Conservation (phyloP, 2,113 vertebrate genomes). For the Ranitomeya variabilis region DNA sequence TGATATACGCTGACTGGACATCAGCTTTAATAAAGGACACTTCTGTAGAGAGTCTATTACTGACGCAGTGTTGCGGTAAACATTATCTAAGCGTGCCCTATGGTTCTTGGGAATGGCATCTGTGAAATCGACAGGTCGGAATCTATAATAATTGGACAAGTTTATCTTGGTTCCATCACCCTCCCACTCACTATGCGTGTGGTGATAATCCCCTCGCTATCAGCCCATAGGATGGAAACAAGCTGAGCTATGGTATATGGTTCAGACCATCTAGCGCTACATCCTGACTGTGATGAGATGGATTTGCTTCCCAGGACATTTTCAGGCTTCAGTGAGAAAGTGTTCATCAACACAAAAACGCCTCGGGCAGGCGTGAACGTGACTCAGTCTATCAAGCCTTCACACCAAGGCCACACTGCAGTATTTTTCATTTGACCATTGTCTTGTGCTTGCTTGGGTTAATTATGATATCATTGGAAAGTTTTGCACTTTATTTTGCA, state of each 20-base stretch:
- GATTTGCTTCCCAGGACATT: neutral
- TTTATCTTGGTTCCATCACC: conserved; percentile 54
- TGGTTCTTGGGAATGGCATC: conserved; percentile 4
- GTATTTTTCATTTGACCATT: conserved; percentile 10
- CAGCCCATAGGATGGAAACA: neutral
- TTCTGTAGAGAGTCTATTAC: conserved; percentile 8
- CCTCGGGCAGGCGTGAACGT: neutral
- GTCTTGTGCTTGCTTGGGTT: neutral
- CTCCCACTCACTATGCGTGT: neutral
- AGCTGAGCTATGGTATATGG: neutral
- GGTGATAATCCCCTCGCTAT: too few species aligned
- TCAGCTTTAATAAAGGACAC: conserved; percentile 7
- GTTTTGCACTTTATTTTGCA: neutral
- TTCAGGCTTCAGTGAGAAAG: neutral
- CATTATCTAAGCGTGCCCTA: neutral
- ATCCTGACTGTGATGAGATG: neutral
- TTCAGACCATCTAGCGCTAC: conserved; percentile 35
- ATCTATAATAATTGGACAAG: neutral
- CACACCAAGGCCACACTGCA: neutral
- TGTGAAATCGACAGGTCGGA: neutral
- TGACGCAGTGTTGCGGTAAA: conserved; percentile 16
- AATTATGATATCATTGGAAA: neutral
- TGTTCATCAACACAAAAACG: neutral
- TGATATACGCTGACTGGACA: neutral
- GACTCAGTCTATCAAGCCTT: neutral